Base-by-base conservation (phyloP, 2,888 invertebrate species). In the Tuta absoluta region DNA sequence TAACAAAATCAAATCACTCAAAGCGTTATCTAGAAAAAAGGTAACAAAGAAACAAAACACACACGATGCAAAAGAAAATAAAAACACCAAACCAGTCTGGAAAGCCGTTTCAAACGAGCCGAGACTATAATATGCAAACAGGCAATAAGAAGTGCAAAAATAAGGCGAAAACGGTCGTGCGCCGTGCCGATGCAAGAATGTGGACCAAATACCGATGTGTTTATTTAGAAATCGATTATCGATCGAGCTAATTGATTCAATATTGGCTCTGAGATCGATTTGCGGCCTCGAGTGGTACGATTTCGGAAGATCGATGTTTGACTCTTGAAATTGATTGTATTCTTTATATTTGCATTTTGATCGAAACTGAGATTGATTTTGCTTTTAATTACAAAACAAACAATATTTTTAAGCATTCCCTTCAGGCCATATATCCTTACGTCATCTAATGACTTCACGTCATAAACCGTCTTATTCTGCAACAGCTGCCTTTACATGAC, bases 61-160 rank as follows among this genome's bases (percentile, higher is more conserved):
- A 78, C 77, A 78, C 70, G 78, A 76, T 77, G 75, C 78, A 81
- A 77, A 74, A 75, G 72, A 78, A 76, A 77, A 75, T 61, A 74
- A 73, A 72, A 78, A 76, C 76, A 75, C 73, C 77, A 72, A 78
- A 75, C 75, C 74, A 79, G 79, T 81, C 71, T 78, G 72, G 56
- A 17, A 77, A 83, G 86, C 85, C 81, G 80, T 83, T 84, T 85
- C 84, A 82, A 84, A 82, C 71, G 75, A 73, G 78, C 77, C 77
- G 78, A 76, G 75, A 74, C 71, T 72, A 70, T 72, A 81, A 70
- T 72, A 81, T 84, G 82, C 82, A 81, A 79, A 80, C 85, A 84
- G 84, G 89, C 90, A 89, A 86, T 78, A 86, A 84, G 81, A 77
- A 78, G 89, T 87, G 90, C 89, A 88, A 87, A 86, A 87, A 79